These are phyloP conservation scores for Cromileptes altivelis DNA, from an alignment of 2,113 vertebrate genomes.

Conservation along the genomic window DNA sequence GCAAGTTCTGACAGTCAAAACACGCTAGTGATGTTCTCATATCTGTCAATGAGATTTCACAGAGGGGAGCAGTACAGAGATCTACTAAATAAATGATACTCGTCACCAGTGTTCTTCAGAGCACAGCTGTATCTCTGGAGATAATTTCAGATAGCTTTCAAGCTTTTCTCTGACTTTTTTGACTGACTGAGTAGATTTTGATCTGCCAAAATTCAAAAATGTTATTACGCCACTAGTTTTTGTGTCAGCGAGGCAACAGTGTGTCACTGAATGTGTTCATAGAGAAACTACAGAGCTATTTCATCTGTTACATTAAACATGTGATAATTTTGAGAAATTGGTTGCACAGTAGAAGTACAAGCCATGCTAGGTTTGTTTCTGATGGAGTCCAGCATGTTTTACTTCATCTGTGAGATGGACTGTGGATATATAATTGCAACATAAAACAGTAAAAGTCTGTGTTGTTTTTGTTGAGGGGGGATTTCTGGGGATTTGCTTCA, in stretches of 20 bases:
- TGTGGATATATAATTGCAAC: conserved; percentile 38
- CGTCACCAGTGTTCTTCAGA: conserved; percentile 64
- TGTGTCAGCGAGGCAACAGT: neutral
- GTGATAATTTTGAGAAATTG: neutral
- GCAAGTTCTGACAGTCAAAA: conserved; percentile 44
- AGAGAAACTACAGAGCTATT: conserved; percentile 2
- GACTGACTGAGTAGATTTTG: conserved; percentile 34
- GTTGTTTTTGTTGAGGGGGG: conserved; percentile 57
- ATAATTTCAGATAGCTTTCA: conserved; percentile 59
- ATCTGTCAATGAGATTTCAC: conserved; percentile 61
- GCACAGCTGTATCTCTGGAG: conserved; percentile 55
- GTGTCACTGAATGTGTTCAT: neutral
- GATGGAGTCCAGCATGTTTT: conserved; percentile 15
- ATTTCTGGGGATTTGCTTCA: conserved; percentile 66
- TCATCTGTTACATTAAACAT: neutral
- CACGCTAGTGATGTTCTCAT: conserved; percentile 50
- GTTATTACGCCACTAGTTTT: conserved; percentile 15
- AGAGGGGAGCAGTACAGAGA: conserved; percentile 31
- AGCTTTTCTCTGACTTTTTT: conserved; percentile 2
- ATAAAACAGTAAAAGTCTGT: conserved; percentile 44
- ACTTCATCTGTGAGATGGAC: conserved; percentile 12
- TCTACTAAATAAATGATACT: conserved; percentile 70
- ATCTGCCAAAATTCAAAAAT: conserved; percentile 12
- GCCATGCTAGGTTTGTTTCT: conserved; percentile 10
- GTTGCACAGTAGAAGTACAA: neutral